phyloP scores from a whole-genome alignment of 2,888 invertebrate species.

The Pasiphila rectangulata region DNA sequence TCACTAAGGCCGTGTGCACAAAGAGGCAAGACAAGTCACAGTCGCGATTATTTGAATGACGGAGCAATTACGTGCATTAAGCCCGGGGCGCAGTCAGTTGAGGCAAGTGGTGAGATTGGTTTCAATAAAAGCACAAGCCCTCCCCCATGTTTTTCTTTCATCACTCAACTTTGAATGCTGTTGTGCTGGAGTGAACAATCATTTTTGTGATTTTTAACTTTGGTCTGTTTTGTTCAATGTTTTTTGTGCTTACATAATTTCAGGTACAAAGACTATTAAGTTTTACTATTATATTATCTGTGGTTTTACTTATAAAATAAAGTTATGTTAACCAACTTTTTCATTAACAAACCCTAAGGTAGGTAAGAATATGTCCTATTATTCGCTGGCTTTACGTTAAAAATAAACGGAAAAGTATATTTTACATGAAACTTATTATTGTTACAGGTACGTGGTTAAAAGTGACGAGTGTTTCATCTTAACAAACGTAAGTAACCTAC shows the following conservation, averaged over 20 bases:
- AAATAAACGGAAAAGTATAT: too few relatives aligned
- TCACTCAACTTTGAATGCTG: constrained; percentile 70
- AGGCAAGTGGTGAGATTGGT: constrained; percentile 78
- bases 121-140: constrained; percentile 78
- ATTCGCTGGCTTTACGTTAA: too few relatives aligned
- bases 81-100: constrained; percentile 67
- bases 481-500: neutral
- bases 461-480: neutral
- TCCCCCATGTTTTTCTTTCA: constrained; percentile 78
- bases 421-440: neutral
- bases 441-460: neutral
- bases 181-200: constrained; percentile 53
- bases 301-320: too few relatives aligned
- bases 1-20: constrained; percentile 62
- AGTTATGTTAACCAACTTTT: too few relatives aligned
- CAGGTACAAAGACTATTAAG: too few relatives aligned
- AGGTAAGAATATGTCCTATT: too few relatives aligned
- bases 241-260: too few relatives aligned
- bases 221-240: constrained; percentile 55
- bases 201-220: constrained; percentile 30
- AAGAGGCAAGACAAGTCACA: constrained; percentile 73
- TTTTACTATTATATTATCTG: too few relatives aligned
- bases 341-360: too few relatives aligned
- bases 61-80: constrained; percentile 77
- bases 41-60: constrained; percentile 77